Percentiles rank a stretch among this genome's conserved stretches.
These are phyloP conservation scores for Asarcornis scutulata DNA, from an alignment of 2,113 vertebrate genomes.

Conservation along the genomic window DNA sequence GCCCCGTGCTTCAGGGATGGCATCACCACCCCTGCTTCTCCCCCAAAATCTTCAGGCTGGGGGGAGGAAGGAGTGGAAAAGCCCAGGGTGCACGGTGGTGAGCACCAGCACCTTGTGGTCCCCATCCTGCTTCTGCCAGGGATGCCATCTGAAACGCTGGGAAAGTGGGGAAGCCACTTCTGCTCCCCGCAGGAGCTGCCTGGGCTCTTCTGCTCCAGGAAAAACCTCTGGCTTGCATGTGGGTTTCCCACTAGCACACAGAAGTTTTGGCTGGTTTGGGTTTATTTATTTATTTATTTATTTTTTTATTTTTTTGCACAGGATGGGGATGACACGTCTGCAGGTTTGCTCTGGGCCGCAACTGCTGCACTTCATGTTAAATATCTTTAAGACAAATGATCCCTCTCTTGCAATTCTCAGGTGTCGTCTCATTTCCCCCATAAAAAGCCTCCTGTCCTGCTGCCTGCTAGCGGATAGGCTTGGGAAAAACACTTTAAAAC, in stretches of 20 bases:
- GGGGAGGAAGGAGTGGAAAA: not conserved
- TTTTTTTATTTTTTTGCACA: too few relatives aligned
- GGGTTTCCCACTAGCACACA: rapidly evolving
- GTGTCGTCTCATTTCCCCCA: rapidly evolving
- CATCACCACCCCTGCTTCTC: not conserved
- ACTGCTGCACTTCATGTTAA: not conserved
- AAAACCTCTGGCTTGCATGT: not conserved
- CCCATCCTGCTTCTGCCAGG: not conserved
- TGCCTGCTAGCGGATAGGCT: not conserved
- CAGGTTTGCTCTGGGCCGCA: not conserved
- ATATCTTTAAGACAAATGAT: not conserved
- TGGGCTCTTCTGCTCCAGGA: rapidly evolving
- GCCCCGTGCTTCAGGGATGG: not conserved
- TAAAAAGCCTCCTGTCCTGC: not conserved
- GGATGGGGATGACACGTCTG: not conserved
- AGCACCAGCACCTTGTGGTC: rapidly evolving
- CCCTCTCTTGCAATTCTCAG: not conserved
- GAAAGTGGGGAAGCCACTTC: not conserved
- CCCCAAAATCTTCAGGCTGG: not conserved
- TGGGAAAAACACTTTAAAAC: not conserved
- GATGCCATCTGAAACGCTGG: rapidly evolving
- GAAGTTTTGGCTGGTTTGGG: not conserved
- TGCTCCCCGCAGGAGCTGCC: not conserved
- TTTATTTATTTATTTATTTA: too few relatives aligned
- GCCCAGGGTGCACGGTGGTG: rapidly evolving